Conservation (phyloP, 2,888 invertebrate genomes). For the Hypomecis atomaria region DNA sequence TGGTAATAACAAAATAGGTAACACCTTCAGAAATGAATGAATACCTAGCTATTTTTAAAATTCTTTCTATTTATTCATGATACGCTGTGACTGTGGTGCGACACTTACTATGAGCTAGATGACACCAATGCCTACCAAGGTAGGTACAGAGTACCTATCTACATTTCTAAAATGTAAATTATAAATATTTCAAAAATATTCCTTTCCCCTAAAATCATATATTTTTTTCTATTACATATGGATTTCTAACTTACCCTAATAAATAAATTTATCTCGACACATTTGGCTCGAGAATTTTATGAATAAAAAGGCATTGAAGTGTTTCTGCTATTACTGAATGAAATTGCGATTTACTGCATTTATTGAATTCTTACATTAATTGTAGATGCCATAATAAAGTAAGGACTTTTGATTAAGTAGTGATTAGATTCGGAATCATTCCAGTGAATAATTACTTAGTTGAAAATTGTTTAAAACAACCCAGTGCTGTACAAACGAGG, state of each 20-base stretch:
- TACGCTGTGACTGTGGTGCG: constrained; percentile 19
- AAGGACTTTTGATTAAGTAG: constrained; percentile 50
- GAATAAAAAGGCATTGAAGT: constrained; percentile 8
- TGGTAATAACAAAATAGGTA: constrained; percentile 42
- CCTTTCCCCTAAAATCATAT: constrained; percentile 17
- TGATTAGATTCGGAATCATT: constrained; percentile 49
- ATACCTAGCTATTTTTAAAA: constrained; percentile 4
- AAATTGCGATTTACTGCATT: constrained; percentile 20
- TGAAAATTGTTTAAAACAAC: constrained; percentile 27
- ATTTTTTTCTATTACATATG: constrained; percentile 2
- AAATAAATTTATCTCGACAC: constrained; percentile 8
- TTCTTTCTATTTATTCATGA: background rate
- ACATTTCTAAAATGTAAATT: constrained; percentile 24
- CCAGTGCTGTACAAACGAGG: constrained; percentile 39
- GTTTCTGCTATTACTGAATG: constrained; percentile 3
- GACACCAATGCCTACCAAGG: constrained; percentile 10
- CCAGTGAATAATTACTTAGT: constrained; percentile 49
- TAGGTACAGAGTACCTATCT: constrained; percentile 3
- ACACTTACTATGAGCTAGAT: constrained; percentile 6
- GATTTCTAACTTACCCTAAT: background rate
- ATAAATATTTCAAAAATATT: constrained; percentile 19
- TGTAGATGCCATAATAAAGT: constrained; percentile 55
- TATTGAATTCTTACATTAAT: constrained; percentile 48
- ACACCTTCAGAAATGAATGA: constrained; percentile 16
- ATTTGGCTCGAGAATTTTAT: constrained; percentile 7